A percentile compares a stretch with the other conserved stretches of the same genome.
phyloP scores from a whole-genome alignment of 1,140 invertebrate species.

The Fopius arisanus region DNA sequence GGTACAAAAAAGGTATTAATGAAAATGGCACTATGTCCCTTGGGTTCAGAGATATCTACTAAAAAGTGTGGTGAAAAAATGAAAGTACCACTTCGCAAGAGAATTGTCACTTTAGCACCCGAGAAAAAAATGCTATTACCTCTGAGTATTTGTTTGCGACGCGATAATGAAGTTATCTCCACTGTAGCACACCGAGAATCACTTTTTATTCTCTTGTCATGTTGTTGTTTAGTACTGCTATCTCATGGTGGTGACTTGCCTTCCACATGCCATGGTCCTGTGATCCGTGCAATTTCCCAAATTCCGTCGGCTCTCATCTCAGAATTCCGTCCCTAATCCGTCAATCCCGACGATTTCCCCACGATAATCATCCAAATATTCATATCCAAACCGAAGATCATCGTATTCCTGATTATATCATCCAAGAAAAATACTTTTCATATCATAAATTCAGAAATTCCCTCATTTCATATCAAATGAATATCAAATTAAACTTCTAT shows the following conservation, averaged over 20 bases:
- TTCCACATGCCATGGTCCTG: slow-evolving; percentile 21
- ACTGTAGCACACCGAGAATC: background rate
- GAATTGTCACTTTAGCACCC: too few relatives aligned
- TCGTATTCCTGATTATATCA: background rate
- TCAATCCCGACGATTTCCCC: background rate
- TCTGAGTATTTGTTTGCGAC: background rate
- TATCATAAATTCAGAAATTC: too few relatives aligned
- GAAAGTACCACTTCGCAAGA: too few relatives aligned
- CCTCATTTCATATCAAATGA: too few relatives aligned
- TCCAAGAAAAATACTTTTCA: too few relatives aligned
- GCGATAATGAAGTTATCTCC: background rate
- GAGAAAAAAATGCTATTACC: background rate
- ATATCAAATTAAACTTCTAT: too few relatives aligned
- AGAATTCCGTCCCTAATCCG: background rate
- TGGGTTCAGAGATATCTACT: too few relatives aligned
- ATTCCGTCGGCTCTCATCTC: background rate
- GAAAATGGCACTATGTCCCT: too few relatives aligned
- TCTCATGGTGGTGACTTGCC: slow-evolving; percentile 26
- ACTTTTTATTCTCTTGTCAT: background rate
- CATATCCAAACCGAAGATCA: background rate
- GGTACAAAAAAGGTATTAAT: too few relatives aligned
- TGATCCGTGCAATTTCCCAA: background rate
- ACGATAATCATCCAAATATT: background rate
- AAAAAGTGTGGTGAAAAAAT: too few relatives aligned
- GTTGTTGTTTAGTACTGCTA: background rate